Percentiles rank a stretch among this genome's conserved stretches.
Conservation (phyloP, 2,113 vertebrate genomes). For the Hydrochoerus hydrochaeris region DNA sequence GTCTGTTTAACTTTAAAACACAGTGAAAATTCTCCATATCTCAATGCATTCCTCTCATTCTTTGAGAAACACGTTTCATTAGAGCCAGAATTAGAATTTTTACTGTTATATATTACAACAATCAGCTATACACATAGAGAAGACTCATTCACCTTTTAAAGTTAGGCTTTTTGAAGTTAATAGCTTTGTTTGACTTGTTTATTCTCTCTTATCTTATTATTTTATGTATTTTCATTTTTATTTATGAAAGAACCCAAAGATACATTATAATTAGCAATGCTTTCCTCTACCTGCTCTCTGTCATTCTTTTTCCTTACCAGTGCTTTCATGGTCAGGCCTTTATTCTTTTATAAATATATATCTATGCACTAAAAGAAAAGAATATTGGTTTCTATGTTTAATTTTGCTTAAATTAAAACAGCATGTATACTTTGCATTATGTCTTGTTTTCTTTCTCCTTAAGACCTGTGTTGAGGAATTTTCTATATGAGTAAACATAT, state of each 20-base stretch:
- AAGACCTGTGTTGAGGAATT: background rate
- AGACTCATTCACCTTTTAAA: background rate
- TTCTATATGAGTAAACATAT: background rate
- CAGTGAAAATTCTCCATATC: background rate
- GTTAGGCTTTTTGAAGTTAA: background rate
- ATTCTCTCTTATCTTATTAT: background rate
- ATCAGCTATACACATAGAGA: background rate
- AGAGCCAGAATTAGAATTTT: background rate
- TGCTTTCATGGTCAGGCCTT: background rate
- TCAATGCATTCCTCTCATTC: background rate
- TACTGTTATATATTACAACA: background rate
- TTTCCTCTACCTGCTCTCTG: background rate
- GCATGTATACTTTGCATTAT: background rate
- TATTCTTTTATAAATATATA: background rate
- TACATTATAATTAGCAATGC: background rate
- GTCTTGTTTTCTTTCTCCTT: background rate
- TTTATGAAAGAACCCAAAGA: background rate
- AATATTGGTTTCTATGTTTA: background rate
- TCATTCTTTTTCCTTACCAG: background rate
- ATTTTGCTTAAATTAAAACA: background rate
- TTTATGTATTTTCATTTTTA: background rate
- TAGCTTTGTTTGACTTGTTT: background rate
- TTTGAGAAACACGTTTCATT: background rate
- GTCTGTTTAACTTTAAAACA: background rate
- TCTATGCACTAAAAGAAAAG: background rate